Conservation (phyloP, 2,797 vertebrate genomes). For the Vespertilio murinus region DNA sequence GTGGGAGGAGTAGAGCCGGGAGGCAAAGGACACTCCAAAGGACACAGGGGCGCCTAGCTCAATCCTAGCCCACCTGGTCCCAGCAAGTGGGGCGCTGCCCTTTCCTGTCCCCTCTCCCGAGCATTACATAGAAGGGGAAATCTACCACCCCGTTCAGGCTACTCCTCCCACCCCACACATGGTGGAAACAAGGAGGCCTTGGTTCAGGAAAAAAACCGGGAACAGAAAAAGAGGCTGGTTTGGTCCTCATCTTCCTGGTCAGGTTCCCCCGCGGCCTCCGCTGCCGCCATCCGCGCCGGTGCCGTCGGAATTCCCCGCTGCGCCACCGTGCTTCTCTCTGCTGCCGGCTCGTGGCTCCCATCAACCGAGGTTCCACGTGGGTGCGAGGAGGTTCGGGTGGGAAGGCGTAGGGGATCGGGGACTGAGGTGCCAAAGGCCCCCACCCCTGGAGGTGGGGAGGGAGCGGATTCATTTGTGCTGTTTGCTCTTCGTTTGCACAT, state of each 20-base stretch:
- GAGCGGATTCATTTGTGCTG: conserved; percentile 43
- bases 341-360: conserved; percentile 64
- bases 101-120: conserved; percentile 47
- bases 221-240: conserved; percentile 79
- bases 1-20: neutral
- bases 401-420: conserved; percentile 66
- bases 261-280: conserved; percentile 67
- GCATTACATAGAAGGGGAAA: neutral
- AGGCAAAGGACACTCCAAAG: neutral
- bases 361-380: conserved; percentile 70
- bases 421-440: conserved; percentile 74
- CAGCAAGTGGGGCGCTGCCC: conserved; percentile 10
- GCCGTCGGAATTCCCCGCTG: conserved; percentile 64
- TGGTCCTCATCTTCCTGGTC: conserved; percentile 79
- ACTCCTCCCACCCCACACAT: conserved; percentile 63
- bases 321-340: conserved; percentile 64
- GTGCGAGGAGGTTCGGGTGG: conserved; percentile 62
- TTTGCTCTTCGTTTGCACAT: conserved; percentile 68
- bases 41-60: neutral
- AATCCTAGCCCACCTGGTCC: neutral
- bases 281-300: conserved; percentile 74
- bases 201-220: conserved; percentile 77
- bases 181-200: conserved; percentile 48
- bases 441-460: conserved; percentile 66
- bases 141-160: conserved; percentile 64